Base-by-base conservation (phyloP, 2,888 invertebrate species). In the Fragum fragum region DNA sequence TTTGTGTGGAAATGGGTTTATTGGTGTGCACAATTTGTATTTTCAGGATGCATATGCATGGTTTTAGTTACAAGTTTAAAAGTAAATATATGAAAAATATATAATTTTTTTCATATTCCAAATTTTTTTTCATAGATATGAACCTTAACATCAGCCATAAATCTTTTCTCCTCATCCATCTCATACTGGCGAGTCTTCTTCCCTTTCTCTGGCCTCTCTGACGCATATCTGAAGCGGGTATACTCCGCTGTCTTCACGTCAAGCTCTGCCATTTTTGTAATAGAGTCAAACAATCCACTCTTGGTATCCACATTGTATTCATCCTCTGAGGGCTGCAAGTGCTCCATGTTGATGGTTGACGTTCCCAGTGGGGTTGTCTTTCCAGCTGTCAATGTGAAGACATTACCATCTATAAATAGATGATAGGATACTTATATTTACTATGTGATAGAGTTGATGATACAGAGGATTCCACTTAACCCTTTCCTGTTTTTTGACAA, bases 181-280 rank as follows among this genome's bases (percentile, higher is more conserved):
- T 83, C 83, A 70, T 73, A 73, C 28, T 73, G 73, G 23, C 81
- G n/a, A 6, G 55, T 42, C 23, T 52, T 57, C 47, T 75, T 76
- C 3, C 73, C 73, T 21, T 72, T 78, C 28, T 66, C 47, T 39
- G 39, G 39, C 0, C 76, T 53, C 29, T 85, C 85, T 3, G 85
- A 85, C 42, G 55, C 71, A 32, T 84, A 84, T 36, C 81, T 29
- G 36, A 81, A 85, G 29, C 85, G 57, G 28, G 74, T 68, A 28
- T 84, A 84, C 14, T 78, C 57, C 7, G 63, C 57, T 11, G 55
- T 68, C 14, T 63, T 71, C 11, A 79, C 63, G 21, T 32, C 23
- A 2, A 79, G 55, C 28, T 66, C 36, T 1, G 81, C 73, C n/a
- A 32, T 1, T 11, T 53, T 16, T 6, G 5, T 66, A 0, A 66